A percentile compares a stretch with the other conserved stretches of the same genome.
phyloP scores from a whole-genome alignment of 2,113 vertebrate species.

The Glareola pratincola region DNA sequence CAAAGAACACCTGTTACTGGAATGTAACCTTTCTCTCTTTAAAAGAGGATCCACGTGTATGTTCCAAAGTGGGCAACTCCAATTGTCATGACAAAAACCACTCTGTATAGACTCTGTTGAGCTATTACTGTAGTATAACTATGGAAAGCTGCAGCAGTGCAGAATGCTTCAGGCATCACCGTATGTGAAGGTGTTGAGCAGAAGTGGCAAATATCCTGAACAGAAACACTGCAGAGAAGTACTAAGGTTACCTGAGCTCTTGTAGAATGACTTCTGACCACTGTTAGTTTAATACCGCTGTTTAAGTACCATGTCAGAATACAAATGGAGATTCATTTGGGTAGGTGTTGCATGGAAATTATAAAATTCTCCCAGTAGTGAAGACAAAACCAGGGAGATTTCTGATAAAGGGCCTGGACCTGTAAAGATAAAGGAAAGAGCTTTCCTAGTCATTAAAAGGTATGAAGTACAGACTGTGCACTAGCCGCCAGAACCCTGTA shows the following conservation, averaged over 20 bases:
- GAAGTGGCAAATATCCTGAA: not conserved
- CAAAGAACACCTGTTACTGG: not conserved
- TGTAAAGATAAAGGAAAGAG: not conserved
- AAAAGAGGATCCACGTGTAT: not conserved
- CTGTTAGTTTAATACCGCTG: not conserved
- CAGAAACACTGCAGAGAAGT: not conserved
- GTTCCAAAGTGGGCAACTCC: not conserved
- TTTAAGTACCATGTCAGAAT: not conserved
- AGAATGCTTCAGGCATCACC: not conserved
- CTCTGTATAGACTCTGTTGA: not conserved
- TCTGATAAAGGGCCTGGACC: not conserved
- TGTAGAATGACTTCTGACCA: not conserved
- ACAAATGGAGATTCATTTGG: not conserved
- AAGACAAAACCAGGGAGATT: not conserved
- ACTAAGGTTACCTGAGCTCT: not conserved
- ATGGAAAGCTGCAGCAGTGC: not conserved
- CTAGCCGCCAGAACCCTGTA: not conserved
- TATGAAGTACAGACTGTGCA: not conserved
- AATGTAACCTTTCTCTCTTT: not conserved
- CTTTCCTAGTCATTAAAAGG: not conserved
- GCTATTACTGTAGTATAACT: not conserved
- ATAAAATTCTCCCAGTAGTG: not conserved
- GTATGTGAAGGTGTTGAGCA: not conserved
- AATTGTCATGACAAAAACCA: not conserved
- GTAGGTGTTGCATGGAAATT: not conserved